Conservation (phyloP, 1,140 invertebrate species). For the Heliconius melpomene region DNA sequence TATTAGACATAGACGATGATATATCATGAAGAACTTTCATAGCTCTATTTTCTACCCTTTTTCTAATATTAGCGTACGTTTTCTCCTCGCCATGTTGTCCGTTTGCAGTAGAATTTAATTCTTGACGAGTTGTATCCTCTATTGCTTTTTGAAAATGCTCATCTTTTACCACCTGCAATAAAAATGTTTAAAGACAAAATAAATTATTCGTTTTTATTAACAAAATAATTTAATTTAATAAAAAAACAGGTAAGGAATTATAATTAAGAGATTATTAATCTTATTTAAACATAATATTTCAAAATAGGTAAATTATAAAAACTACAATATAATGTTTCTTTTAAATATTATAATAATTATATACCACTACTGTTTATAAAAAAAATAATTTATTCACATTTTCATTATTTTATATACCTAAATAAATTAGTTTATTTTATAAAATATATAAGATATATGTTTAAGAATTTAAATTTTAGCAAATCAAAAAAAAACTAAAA, state of each 20-base stretch:
- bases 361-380: neutral
- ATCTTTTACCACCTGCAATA: slow-evolving; percentile 85
- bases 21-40: slow-evolving; percentile 86
- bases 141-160: slow-evolving; percentile 87
- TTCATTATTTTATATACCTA: too few relatives aligned
- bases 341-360: neutral
- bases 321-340: neutral
- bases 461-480: too few relatives aligned
- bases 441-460: too few relatives aligned
- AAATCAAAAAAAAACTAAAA: too few relatives aligned
- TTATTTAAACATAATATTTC: neutral
- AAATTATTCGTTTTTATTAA: neutral
- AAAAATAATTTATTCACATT: neutral
- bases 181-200: slow-evolving; percentile 31
- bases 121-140: slow-evolving; percentile 82
- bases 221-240: too few relatives aligned
- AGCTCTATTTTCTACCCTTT: slow-evolving; percentile 83
- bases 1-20: slow-evolving; percentile 87
- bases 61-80: slow-evolving; percentile 76
- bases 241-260: too few relatives aligned
- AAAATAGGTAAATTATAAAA: neutral
- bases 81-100: slow-evolving; percentile 47
- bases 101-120: slow-evolving; percentile 60
- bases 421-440: too few relatives aligned
- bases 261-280: neutral